phyloP scores from a whole-genome alignment of 2,797 vertebrate species.

The Geotrypetes seraphini region DNA sequence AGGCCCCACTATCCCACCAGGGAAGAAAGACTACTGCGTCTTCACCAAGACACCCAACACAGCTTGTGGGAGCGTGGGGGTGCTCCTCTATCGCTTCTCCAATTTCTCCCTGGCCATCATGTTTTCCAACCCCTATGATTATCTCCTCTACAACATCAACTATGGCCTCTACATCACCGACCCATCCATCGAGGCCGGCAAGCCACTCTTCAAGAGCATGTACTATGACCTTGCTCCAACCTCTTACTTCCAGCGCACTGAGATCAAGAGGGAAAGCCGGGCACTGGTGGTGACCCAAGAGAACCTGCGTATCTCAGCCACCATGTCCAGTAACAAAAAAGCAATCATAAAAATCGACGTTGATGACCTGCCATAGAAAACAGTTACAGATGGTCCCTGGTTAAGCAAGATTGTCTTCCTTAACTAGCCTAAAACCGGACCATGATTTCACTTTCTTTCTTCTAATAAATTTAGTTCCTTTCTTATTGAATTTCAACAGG shows the following conservation, averaged over 20 bases:
- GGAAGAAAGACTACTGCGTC: conserved; percentile 42
- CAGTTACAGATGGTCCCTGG: too few relatives aligned
- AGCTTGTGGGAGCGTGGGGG: conserved; percentile 37
- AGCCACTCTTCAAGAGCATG: not conserved
- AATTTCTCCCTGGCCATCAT: conserved; percentile 9
- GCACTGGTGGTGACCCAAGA: not conserved
- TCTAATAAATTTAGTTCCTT: too few relatives aligned
- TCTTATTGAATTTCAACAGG: too few relatives aligned
- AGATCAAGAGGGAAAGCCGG: accelerated
- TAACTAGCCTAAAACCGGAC: too few relatives aligned
- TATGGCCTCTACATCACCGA: conserved; percentile 45
- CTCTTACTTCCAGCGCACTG: not conserved
- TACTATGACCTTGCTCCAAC: not conserved
- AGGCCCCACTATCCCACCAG: conserved; percentile 47
- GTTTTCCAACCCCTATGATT: conserved; percentile 39
- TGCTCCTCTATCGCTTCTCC: conserved; percentile 51
- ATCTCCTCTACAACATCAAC: conserved; percentile 54
- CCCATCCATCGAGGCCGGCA: not conserved
- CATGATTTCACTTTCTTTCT: too few relatives aligned
- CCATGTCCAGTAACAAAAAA: conserved; percentile 47
- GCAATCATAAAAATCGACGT: conserved; percentile 52
- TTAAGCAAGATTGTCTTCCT: too few relatives aligned
- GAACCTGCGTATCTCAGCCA: conserved; percentile 6
- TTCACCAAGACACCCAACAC: conserved; percentile 38
- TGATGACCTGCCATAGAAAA: too few relatives aligned